A percentile compares a stretch with the other conserved stretches of the same genome.
Evolutionary conservation across 2,888 invertebrate genomes (phyloP).

Genomic region (Trachelus tabidus): DNA sequence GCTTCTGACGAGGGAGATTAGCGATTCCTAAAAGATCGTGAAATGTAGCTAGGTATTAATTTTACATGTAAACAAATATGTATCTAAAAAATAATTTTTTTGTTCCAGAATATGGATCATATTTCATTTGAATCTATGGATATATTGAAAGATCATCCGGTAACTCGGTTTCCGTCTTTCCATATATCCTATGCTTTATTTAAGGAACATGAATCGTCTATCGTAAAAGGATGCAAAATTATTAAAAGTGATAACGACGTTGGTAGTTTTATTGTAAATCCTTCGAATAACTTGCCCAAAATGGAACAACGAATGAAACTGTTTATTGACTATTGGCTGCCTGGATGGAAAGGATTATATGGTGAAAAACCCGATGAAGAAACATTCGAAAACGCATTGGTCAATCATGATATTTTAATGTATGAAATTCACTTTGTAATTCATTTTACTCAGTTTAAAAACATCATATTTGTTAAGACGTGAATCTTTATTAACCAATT

Average conservation of each 20-base stretch:
- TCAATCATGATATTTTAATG: slow-evolving; percentile 75
- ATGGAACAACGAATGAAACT: slow-evolving; percentile 74
- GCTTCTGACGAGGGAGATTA: too few relatives aligned
- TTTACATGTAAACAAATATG: too few relatives aligned
- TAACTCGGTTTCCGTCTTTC: slow-evolving; percentile 80
- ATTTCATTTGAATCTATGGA: slow-evolving; percentile 85
- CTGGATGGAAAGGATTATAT: slow-evolving; percentile 72
- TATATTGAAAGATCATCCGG: slow-evolving; percentile 74
- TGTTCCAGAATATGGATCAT: slow-evolving; percentile 75
- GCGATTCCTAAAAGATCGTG: too few relatives aligned
- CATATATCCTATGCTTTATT: slow-evolving; percentile 75
- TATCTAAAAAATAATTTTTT: slow-evolving; percentile 12
- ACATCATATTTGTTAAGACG: too few relatives aligned
- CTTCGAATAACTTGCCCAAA: slow-evolving; percentile 73
- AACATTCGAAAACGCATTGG: slow-evolving; percentile 70
- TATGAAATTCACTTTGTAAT: slow-evolving; percentile 61
- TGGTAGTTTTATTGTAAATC: slow-evolving; percentile 70
- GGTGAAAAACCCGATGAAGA: slow-evolving; percentile 70
- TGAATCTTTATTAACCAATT: too few relatives aligned
- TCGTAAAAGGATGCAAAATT: slow-evolving; percentile 71
- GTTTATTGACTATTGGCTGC: slow-evolving; percentile 71
- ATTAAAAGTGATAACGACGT: slow-evolving; percentile 67
- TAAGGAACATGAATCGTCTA: slow-evolving; percentile 70
- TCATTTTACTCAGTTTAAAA: too few relatives aligned
- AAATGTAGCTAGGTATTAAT: too few relatives aligned